phyloP scores from a whole-genome alignment of 2,797 vertebrate species.

The Synaphobranchus kaupii region DNA sequence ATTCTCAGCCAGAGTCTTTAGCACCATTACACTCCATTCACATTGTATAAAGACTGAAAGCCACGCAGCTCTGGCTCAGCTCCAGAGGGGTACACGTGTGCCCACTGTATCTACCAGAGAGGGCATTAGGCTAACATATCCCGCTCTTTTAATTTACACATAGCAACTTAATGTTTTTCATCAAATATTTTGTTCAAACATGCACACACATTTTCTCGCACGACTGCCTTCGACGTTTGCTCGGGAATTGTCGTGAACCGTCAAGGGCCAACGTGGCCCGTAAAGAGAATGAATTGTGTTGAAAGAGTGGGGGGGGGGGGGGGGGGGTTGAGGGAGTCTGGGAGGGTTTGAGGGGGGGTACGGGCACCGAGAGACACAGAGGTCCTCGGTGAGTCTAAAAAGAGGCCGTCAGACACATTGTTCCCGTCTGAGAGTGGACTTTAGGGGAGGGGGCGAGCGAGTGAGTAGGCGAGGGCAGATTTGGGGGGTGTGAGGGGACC shows the following conservation, averaged over 20 bases:
- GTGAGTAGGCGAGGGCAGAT: constrained; percentile 22
- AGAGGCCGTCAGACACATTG: constrained; percentile 40
- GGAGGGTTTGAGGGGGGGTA: constrained; percentile 28
- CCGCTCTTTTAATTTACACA: background rate
- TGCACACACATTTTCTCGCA: background rate
- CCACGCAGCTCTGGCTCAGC: constrained; percentile 24
- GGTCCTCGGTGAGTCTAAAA: constrained; percentile 22
- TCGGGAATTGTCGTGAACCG: constrained; percentile 38
- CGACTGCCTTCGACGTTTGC: background rate
- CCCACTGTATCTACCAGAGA: constrained; percentile 7
- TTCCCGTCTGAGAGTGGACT: constrained; percentile 41
- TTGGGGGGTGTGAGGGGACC: constrained; percentile 36
- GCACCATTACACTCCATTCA: constrained; percentile 59
- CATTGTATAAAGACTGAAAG: constrained; percentile 39
- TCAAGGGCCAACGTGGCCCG: constrained; percentile 64
- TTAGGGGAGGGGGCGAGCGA: constrained; percentile 36
- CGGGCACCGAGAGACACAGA: constrained; percentile 7
- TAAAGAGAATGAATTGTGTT: constrained; percentile 54
- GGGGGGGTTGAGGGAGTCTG: background rate
- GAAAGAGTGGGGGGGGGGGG: constrained; percentile 38
- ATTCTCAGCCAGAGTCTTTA: constrained; percentile 61
- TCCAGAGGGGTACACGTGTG: constrained; percentile 8
- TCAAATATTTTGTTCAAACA: background rate
- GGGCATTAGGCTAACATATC: background rate
- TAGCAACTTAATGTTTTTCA: constrained; percentile 54